Conservation (phyloP, 2,797 vertebrate species). For the Melanitta fusca region DNA sequence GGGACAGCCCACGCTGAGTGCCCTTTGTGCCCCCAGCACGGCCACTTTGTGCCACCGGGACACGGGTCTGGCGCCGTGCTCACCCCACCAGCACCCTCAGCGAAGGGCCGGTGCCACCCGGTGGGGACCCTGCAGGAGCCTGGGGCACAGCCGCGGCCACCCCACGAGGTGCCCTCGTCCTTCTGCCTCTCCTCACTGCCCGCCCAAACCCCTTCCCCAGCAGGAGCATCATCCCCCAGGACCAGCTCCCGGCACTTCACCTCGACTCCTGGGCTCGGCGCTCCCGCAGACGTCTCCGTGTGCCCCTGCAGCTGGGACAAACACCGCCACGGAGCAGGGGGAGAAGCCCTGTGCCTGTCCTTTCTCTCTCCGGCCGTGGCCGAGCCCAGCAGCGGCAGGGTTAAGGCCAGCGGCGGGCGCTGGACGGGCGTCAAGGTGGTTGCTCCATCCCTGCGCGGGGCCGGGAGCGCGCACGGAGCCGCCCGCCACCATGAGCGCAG, state of each 20-base stretch:
- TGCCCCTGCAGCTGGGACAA: accelerated
- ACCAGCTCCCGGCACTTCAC: background rate
- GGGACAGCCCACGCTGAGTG: background rate
- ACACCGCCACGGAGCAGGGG: background rate
- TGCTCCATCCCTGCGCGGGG: constrained; percentile 64
- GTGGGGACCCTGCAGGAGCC: background rate
- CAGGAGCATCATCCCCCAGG: background rate
- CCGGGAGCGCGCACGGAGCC: constrained; percentile 33
- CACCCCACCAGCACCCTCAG: background rate
- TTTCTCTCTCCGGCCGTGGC: background rate
- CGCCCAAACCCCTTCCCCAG: background rate
- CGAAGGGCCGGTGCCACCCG: background rate
- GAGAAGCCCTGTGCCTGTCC: background rate
- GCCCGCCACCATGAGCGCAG: constrained; percentile 64
- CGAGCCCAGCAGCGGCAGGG: constrained; percentile 58
- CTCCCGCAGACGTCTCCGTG: too few relatives aligned
- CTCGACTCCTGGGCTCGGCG: background rate
- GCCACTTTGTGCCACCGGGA: background rate
- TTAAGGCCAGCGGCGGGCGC: constrained; percentile 70
- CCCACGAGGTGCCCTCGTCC: accelerated
- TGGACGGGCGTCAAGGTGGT: constrained; percentile 71
- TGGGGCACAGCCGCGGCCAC: accelerated
- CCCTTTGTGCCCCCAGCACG: background rate
- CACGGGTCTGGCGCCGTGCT: background rate
- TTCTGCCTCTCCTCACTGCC: accelerated